A percentile compares a stretch with the other conserved stretches of the same genome.
These are phyloP conservation scores for Diploptera punctata DNA, from an alignment of 2,888 invertebrate genomes.

Conservation along the genomic window DNA sequence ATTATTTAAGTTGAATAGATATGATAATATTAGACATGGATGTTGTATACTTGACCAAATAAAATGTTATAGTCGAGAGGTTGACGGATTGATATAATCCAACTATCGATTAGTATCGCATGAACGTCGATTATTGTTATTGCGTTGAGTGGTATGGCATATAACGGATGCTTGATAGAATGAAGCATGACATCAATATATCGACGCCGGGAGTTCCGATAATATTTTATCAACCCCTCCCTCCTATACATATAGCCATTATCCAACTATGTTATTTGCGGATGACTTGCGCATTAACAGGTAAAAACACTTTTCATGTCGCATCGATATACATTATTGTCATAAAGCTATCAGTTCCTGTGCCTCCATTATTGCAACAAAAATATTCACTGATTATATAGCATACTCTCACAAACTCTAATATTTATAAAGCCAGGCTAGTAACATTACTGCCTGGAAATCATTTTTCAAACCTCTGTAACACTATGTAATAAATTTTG, in stretches of 20 bases:
- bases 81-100: neutral
- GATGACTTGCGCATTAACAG: slow-evolving; percentile 21
- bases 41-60: too few relatives aligned
- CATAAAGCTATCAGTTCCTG: neutral
- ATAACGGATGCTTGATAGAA: slow-evolving; percentile 20
- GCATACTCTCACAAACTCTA: too few relatives aligned
- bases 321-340: neutral
- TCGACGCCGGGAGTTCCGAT: slow-evolving; percentile 23
- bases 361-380: too few relatives aligned
- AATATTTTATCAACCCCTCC: slow-evolving; percentile 21
- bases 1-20: too few relatives aligned
- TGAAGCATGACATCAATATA: neutral
- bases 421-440: too few relatives aligned
- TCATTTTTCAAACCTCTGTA: too few relatives aligned
- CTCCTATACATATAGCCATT: neutral
- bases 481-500: too few relatives aligned
- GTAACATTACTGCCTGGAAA: too few relatives aligned
- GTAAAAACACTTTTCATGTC: neutral
- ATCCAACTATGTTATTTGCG: neutral
- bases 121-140: slow-evolving; percentile 18
- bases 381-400: too few relatives aligned
- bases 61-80: slow-evolving; percentile 10
- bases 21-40: too few relatives aligned
- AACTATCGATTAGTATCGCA: slow-evolving; percentile 20
- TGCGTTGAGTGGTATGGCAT: slow-evolving; percentile 23